Base-by-base conservation (phyloP, 64 coral and sea anemone genomes). In the Actinia equina region DNA sequence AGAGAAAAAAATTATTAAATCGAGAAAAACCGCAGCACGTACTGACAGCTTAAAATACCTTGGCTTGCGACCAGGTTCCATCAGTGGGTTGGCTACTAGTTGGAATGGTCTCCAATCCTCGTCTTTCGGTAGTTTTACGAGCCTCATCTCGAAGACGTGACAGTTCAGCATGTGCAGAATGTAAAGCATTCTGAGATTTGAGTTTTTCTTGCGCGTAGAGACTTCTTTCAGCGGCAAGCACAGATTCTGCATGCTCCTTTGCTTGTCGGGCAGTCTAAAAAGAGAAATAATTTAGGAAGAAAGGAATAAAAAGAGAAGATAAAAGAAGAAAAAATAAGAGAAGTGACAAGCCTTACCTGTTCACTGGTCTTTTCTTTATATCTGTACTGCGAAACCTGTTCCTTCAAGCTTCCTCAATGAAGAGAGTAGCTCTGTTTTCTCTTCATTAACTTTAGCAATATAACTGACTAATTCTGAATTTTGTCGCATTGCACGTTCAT, bases 301-400 rank as follows among this genome's bases (percentile, higher is more conserved):
- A 25, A 63, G 44, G 43, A 45, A 79, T 16, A 13, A 64, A 23
- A 19, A 0, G 26, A 55, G 4, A 17, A 83, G 11, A 7, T 23
- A 19, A 1, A 18, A 56, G 4, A 22, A 83, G 11, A 7, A 26
- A 1, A 37, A 37, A 83, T 17, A 46, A 13, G 3, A 45, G 60
- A 22, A 55, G 1, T 13, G 17, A 43, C 25, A 15, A 81, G 43
- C 43, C 18, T 13, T 79, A 98, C 95, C 95, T 94, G 87, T 77
- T 94, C 87, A 22, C 84, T 89, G 16, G 71, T 37, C 53, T 86
- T 83, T 44, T 98, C 95, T 76, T 92, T 93, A 22, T 92, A 83
- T 89, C 95, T 94, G 82, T 94, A 94, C 71, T 98, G 89, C 8
- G 93, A 56, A n/a, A 98, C 81, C 67, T 98, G 95, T 65, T 94